Evolutionary conservation across 2,888 invertebrate species (phyloP).

Genomic region (Volucella inanis): DNA sequence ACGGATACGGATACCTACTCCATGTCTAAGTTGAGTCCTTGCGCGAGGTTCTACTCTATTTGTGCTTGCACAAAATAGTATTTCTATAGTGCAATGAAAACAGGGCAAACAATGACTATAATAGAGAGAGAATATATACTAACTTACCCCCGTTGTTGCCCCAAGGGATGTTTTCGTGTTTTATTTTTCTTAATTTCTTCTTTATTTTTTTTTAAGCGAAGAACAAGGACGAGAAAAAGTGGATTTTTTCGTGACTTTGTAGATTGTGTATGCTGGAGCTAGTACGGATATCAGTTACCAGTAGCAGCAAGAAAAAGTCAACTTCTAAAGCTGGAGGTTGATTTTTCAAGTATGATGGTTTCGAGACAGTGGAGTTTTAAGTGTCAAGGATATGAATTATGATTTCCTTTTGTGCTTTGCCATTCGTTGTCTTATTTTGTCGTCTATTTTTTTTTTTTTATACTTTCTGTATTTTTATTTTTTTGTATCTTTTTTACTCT

Average conservation of each 20-base stretch:
- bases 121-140: constrained; percentile 45
- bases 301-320: constrained; percentile 29
- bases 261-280: constrained; percentile 44
- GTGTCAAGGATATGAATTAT: constrained; percentile 75
- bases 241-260: constrained; percentile 42
- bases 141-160: constrained; percentile 26
- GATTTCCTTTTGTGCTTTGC: constrained; percentile 57
- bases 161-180: constrained; percentile 15
- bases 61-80: not conserved
- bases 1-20: not conserved
- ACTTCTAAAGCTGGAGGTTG: constrained; percentile 47
- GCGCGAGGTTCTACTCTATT: constrained; percentile 42
- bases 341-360: constrained; percentile 70
- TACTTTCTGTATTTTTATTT: not conserved
- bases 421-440: constrained; percentile 52
- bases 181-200: no score
- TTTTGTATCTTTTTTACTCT: not conserved
- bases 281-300: not conserved
- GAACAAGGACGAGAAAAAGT: constrained; percentile 39
- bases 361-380: constrained; percentile 71
- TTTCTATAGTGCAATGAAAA: constrained; percentile 35
- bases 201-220: not conserved
- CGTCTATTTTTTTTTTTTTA: not conserved
- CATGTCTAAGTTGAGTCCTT: constrained; percentile 72
- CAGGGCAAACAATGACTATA: constrained; percentile 68